These are phyloP conservation scores for Sinhomidia bicolor DNA, from an alignment of 2,888 invertebrate genomes.

Conservation along the genomic window DNA sequence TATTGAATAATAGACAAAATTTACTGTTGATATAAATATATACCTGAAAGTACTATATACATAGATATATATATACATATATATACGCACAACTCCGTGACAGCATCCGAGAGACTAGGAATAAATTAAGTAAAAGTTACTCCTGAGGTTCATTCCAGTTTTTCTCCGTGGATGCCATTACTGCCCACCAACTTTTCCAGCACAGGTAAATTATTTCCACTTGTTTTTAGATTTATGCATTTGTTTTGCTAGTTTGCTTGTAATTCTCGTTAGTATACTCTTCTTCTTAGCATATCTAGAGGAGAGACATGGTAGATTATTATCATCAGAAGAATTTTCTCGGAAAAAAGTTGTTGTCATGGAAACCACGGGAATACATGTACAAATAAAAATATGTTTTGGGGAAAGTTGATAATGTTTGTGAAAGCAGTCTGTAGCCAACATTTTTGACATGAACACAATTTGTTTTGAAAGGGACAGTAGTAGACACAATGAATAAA, in stretches of 20 bases:
- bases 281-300: no score
- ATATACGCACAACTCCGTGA: no score
- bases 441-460: neutral
- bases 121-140: neutral
- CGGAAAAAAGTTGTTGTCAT: no score
- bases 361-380: neutral
- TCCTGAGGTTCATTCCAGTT: neutral
- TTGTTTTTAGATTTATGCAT: neutral
- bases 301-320: no score
- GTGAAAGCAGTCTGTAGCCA: no score
- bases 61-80: no score
- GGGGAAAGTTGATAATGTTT: neutral
- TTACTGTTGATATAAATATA: no score
- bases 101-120: neutral
- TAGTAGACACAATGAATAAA: neutral
- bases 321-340: no score
- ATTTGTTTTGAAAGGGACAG: neutral
- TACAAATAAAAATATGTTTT: neutral
- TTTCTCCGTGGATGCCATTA: conserved; percentile 12
- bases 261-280: no score
- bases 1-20: no score
- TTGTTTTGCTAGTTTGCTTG: neutral
- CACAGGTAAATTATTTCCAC: conserved; percentile 15
- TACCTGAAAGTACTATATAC: no score
- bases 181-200: neutral